Conservation (phyloP, 2,888 invertebrate species). For the Phengaris arion region DNA sequence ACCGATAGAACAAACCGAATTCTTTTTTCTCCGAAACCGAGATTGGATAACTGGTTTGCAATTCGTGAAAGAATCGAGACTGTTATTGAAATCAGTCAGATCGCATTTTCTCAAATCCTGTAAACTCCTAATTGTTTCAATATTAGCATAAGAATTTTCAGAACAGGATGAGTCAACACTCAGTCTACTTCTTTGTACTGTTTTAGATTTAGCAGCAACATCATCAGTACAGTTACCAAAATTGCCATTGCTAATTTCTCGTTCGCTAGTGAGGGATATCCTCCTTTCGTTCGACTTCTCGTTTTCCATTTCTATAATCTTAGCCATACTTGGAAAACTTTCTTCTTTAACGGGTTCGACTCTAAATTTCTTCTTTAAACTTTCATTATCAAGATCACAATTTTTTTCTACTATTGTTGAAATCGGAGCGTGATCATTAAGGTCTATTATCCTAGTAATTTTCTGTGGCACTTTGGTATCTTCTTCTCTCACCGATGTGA, state of each 20-base stretch:
- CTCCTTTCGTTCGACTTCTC: constrained; percentile 73
- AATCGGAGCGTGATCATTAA: constrained; percentile 68
- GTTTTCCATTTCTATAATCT: constrained; percentile 77
- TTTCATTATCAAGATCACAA: constrained; percentile 58
- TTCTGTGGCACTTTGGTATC: constrained; percentile 66
- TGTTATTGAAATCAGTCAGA: constrained; percentile 52
- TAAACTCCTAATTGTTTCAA: constrained; percentile 76
- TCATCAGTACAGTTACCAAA: constrained; percentile 60
- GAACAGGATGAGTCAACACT: constrained; percentile 78
- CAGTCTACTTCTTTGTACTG: constrained; percentile 68
- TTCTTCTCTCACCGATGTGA: constrained; percentile 45
- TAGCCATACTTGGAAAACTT: constrained; percentile 70
- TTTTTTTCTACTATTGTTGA: constrained; percentile 56
- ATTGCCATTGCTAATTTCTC: constrained; percentile 69
- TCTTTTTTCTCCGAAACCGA: constrained; percentile 72
- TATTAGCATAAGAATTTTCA: constrained; percentile 79
- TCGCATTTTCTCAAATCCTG: constrained; percentile 76
- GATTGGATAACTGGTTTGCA: constrained; percentile 62
- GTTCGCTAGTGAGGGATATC: constrained; percentile 72
- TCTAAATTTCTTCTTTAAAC: constrained; percentile 60
- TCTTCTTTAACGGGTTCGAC: constrained; percentile 69
- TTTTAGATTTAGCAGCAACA: constrained; percentile 62
- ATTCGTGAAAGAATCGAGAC: constrained; percentile 59
- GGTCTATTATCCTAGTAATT: constrained; percentile 72
- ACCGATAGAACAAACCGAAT: constrained; percentile 76